A percentile compares a stretch with the other conserved stretches of the same genome.
Evolutionary conservation across 64 coral and sea anemone species (phyloP).

Genomic region (Stylophora pistillata): DNA sequence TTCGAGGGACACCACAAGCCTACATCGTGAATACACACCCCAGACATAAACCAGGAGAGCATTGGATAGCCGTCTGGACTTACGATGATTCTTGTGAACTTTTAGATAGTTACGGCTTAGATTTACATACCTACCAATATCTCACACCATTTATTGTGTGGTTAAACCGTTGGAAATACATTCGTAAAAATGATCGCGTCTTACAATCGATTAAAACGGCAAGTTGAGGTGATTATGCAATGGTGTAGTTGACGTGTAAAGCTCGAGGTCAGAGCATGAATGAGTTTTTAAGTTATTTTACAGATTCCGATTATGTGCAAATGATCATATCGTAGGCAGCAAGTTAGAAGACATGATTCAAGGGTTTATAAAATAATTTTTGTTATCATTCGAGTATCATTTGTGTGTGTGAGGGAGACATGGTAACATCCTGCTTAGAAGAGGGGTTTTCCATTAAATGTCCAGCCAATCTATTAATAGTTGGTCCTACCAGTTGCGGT

Average conservation of each 20-base stretch:
- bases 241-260: not conserved
- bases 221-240: not conserved
- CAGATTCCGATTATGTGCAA: not conserved
- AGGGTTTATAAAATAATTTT: not conserved
- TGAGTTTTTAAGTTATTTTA: not conserved
- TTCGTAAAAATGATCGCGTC: no score
- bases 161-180: no score
- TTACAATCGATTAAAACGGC: no score
- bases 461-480: no score
- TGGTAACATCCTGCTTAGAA: not conserved
- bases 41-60: not conserved
- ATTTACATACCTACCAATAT: no score
- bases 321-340: not conserved
- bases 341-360: not conserved
- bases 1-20: no score
- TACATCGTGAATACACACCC: not conserved
- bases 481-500: no score
- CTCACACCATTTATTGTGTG: no score
- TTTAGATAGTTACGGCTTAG: not conserved
- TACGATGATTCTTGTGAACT: not conserved
- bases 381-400: not conserved
- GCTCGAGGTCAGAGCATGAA: not conserved
- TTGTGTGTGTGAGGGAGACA: not conserved
- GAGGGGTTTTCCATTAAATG: no score
- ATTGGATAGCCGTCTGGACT: slow-evolving; percentile 1